Percentiles rank a stretch among this genome's conserved stretches.
Evolutionary conservation across 2,888 invertebrate species (phyloP).

Genomic region (Ormyrus nitidulus): DNA sequence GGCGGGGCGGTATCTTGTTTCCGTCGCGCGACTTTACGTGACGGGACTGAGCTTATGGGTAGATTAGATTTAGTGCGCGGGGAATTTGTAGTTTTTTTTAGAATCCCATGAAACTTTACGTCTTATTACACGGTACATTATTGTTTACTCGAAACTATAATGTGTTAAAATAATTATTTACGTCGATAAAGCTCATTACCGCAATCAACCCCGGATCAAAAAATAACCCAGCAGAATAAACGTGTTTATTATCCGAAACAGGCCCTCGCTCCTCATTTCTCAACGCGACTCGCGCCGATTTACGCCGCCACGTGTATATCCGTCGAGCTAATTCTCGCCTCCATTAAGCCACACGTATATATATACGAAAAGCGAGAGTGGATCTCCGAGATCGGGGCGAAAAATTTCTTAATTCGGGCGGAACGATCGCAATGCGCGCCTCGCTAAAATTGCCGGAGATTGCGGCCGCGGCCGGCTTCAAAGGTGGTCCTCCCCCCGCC

Average conservation of each 20-base stretch:
- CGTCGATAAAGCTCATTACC: too few species aligned
- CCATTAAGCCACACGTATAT: conserved; percentile 5
- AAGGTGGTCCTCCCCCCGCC: conserved; percentile 62
- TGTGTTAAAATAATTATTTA: too few species aligned
- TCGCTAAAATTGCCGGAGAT: conserved; percentile 44
- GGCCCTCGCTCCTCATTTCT: too few species aligned
- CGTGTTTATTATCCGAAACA: too few species aligned
- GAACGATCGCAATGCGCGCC: conserved; percentile 55
- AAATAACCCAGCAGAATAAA: too few species aligned
- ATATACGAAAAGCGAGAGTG: conserved; percentile 17
- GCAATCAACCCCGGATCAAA: too few species aligned
- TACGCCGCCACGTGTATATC: background rate
- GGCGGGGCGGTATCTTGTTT: conserved; percentile 17
- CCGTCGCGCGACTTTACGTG: background rate
- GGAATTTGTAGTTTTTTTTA: too few species aligned
- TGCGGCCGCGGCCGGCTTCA: conserved; percentile 49
- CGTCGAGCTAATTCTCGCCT: background rate
- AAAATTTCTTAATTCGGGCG: conserved; percentile 66
- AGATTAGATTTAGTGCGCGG: too few species aligned
- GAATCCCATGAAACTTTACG: too few species aligned
- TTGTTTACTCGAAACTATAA: too few species aligned
- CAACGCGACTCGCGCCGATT: too few species aligned
- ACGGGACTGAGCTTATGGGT: background rate
- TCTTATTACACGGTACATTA: too few species aligned
- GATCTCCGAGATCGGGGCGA: conserved; percentile 54